Conservation (phyloP, 2,113 vertebrate genomes). For the Eudorcas thomsonii region DNA sequence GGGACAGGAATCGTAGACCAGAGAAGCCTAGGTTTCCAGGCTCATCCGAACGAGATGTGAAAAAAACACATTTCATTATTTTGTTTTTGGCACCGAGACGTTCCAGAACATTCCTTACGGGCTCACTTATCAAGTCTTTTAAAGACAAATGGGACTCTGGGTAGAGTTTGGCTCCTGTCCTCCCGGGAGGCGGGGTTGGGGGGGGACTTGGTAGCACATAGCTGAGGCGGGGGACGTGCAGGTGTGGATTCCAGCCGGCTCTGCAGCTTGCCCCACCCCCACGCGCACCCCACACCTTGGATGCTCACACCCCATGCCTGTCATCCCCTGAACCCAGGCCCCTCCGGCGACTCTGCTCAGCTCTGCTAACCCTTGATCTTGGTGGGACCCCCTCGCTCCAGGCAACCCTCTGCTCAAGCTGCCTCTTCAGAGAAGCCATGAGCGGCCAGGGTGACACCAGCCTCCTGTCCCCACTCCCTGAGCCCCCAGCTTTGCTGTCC, state of each 20-base stretch:
- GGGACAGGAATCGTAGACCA: fast-evolving
- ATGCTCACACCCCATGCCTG: not conserved
- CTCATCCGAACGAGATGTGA: not conserved
- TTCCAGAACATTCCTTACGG: not conserved
- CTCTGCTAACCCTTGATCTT: not conserved
- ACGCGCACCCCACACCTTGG: fast-evolving
- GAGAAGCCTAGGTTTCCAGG: not conserved
- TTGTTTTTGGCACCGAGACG: not conserved
- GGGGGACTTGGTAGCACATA: not conserved
- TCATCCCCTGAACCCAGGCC: fast-evolving
- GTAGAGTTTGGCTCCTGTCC: not conserved
- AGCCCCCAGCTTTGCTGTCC: fast-evolving
- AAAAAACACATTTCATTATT: not conserved
- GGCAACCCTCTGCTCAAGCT: too few relatives aligned
- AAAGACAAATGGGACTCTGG: not conserved
- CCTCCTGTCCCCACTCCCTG: fast-evolving
- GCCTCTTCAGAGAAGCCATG: not conserved
- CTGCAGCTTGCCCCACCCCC: fast-evolving
- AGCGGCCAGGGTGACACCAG: fast-evolving
- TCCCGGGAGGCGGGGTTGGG: not conserved
- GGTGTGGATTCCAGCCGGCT: not conserved
- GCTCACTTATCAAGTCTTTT: not conserved
- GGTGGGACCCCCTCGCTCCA: not conserved
- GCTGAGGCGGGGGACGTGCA: not conserved
- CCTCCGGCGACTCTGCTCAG: fast-evolving